Percentiles rank a stretch among this genome's conserved stretches.
phyloP scores from a whole-genome alignment of 1,140 invertebrate species.

The Drosophila tropicalis region DNA sequence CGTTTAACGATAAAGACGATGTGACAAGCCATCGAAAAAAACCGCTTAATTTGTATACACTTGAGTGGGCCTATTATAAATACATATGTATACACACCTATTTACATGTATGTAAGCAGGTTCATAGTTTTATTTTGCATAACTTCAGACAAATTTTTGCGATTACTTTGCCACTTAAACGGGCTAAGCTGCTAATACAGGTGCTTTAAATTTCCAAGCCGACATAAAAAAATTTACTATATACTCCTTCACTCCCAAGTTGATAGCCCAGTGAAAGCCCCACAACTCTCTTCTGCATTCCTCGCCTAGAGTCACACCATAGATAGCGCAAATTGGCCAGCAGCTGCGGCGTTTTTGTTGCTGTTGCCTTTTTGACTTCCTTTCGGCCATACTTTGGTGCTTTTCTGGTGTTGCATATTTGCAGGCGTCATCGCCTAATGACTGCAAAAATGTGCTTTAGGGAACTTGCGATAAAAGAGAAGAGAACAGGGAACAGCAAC shows the following conservation, averaged over 20 bases:
- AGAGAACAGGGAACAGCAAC: constrained; percentile 4
- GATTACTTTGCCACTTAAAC: constrained; percentile 47
- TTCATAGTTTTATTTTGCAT: constrained; percentile 5
- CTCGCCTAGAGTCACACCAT: not conserved
- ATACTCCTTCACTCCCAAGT: constrained; percentile 32
- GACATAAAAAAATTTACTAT: constrained; percentile 52
- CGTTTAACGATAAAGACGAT: constrained; percentile 35
- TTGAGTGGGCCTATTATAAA: constrained; percentile 6
- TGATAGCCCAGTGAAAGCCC: not conserved
- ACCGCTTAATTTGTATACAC: constrained; percentile 14
- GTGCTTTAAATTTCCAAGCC: constrained; percentile 48
- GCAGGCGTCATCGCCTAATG: constrained; percentile 62
- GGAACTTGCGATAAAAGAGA: constrained; percentile 16
- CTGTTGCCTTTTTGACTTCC: constrained; percentile 23
- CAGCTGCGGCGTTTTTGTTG: constrained; percentile 45
- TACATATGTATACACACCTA: not conserved
- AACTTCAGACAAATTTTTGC: constrained; percentile 18
- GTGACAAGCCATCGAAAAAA: constrained; percentile 20
- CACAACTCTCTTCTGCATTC: not conserved
- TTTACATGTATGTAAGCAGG: too few species aligned
- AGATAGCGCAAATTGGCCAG: constrained; percentile 10
- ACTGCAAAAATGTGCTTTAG: constrained; percentile 71
- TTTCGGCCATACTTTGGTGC: constrained; percentile 39
- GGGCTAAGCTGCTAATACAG: constrained; percentile 28
- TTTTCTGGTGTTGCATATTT: constrained; percentile 51